These are phyloP conservation scores for Gorsachius magnificus DNA, from an alignment of 2,797 vertebrate genomes.

Conservation along the genomic window DNA sequence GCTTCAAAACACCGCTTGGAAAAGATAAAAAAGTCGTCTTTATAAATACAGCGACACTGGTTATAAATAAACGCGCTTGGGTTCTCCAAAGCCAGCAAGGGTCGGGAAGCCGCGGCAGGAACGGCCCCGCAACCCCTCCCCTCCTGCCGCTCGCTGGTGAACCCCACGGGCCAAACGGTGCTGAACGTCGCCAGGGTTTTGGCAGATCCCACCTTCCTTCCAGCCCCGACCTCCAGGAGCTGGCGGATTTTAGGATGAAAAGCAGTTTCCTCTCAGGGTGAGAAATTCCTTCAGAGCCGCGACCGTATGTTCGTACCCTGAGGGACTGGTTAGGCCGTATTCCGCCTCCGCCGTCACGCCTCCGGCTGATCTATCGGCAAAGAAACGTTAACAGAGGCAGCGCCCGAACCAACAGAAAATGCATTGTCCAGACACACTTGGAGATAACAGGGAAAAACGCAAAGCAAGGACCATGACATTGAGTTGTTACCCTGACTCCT, in stretches of 20 bases:
- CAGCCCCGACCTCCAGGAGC: not conserved
- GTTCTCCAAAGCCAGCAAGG: not conserved
- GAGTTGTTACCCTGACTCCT: not conserved
- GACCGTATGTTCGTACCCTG: accelerated
- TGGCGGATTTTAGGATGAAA: not conserved
- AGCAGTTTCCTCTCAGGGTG: not conserved
- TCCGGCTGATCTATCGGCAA: not conserved
- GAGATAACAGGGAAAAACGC: not conserved
- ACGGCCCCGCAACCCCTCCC: no score
- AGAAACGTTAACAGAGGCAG: not conserved
- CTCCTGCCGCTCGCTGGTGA: not conserved
- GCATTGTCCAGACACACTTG: accelerated
- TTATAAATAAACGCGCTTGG: conserved; percentile 19
- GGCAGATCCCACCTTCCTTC: not conserved
- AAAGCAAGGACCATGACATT: accelerated
- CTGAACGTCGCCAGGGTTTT: not conserved
- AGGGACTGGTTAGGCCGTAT: accelerated
- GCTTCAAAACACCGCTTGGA: not conserved
- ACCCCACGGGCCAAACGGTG: no score
- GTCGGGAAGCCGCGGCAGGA: not conserved
- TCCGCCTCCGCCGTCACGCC: accelerated
- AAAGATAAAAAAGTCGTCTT: not conserved
- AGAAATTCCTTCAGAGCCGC: not conserved
- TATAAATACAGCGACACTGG: not conserved
- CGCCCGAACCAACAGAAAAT: not conserved